Conservation (phyloP, 2,113 vertebrate species). For the Callocephalon fimbriatum region DNA sequence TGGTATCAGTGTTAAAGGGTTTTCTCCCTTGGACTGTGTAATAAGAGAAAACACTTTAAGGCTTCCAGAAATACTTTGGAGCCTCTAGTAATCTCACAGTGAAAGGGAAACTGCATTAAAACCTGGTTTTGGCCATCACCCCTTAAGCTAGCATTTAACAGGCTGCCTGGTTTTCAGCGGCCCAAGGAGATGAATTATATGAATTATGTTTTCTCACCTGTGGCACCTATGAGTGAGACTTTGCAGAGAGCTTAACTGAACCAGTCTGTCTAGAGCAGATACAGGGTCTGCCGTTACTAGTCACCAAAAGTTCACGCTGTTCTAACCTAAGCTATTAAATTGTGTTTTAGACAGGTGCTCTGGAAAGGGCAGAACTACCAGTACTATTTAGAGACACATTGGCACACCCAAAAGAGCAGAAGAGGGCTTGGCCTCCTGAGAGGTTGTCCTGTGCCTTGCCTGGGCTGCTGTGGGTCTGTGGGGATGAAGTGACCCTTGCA, state of each 20-base stretch:
- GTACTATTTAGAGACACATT: background rate
- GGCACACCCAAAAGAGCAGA: background rate
- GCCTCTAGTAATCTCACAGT: background rate
- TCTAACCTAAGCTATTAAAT: slow-evolving; percentile 54
- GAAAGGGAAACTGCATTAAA: background rate
- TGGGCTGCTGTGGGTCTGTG: background rate
- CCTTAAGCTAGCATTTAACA: background rate
- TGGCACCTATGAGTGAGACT: slow-evolving; percentile 1
- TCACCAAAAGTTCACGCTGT: background rate
- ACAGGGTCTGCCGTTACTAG: slow-evolving; percentile 7
- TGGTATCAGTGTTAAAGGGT: background rate
- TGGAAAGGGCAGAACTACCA: background rate
- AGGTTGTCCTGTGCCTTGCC: background rate
- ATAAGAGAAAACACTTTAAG: background rate
- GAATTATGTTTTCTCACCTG: background rate
- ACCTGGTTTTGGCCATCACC: background rate
- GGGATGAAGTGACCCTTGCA: background rate
- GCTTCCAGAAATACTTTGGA: background rate
- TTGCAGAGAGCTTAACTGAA: slow-evolving; percentile 21
- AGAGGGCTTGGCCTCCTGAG: background rate
- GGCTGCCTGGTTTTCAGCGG: background rate
- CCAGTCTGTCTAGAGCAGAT: background rate
- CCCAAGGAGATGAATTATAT: background rate
- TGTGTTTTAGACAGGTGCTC: background rate
- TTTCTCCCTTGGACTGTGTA: background rate